phyloP scores from a whole-genome alignment of 2,888 invertebrate species.

The Piscicola geometra region DNA sequence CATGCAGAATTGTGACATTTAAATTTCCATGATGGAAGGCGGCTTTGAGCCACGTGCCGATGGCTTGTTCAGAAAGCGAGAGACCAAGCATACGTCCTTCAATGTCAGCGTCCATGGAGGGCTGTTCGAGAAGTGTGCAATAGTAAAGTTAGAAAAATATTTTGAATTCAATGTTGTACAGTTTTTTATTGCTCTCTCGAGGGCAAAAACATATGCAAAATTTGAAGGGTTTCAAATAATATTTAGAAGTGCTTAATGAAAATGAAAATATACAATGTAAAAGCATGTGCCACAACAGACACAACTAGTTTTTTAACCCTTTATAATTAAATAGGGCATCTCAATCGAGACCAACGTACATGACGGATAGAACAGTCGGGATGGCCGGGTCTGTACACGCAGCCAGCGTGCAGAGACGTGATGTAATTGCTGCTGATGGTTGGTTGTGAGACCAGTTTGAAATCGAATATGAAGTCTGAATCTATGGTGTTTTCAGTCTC shows the following conservation, averaged over 20 bases:
- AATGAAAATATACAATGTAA: no score
- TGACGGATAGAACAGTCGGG: background rate
- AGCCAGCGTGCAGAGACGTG: background rate
- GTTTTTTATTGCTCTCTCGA: background rate
- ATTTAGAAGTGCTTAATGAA: no score
- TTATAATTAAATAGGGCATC: no score
- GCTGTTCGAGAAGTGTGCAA: background rate
- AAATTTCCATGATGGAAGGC: background rate
- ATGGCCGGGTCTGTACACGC: background rate
- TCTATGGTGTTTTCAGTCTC: constrained; percentile 5
- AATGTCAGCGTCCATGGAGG: background rate
- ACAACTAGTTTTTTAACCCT: no score
- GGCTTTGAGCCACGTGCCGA: background rate
- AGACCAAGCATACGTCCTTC: background rate
- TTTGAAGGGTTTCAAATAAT: no score
- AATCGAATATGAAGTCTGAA: background rate
- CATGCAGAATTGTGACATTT: background rate
- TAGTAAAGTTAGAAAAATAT: background rate
- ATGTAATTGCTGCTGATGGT: background rate
- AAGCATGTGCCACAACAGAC: no score
- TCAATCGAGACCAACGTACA: background rate
- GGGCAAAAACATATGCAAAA: background rate
- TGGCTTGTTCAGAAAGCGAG: background rate
- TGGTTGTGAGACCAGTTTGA: background rate
- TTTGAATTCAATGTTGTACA: background rate